Conservation (phyloP, 2,888 invertebrate species). For the Salpingus planirostris region DNA sequence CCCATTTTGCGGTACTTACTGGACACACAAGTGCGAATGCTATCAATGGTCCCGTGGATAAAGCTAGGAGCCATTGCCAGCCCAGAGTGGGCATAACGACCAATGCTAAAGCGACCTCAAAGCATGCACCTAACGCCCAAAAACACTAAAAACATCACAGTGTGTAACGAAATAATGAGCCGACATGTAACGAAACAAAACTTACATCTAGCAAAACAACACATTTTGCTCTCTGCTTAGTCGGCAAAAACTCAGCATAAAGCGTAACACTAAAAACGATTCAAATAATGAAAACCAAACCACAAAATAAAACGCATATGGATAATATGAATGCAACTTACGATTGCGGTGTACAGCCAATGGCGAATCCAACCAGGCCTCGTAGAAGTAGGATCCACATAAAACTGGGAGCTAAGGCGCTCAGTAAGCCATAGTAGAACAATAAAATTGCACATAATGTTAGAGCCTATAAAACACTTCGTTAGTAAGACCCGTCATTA, state of each 20-base stretch:
- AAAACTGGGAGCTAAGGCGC: constrained; percentile 85
- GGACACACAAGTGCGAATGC: constrained; percentile 74
- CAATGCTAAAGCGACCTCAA: constrained; percentile 84
- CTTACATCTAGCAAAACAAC: constrained; percentile 74
- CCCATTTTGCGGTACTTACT: constrained; percentile 47
- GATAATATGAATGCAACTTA: too few relatives aligned
- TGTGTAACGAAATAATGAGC: too few relatives aligned
- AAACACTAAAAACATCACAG: constrained; percentile 78
- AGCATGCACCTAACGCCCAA: constrained; percentile 92
- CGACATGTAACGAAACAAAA: too few relatives aligned
- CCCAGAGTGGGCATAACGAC: constrained; percentile 87
- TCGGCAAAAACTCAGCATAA: constrained; percentile 92
- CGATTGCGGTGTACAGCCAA: constrained; percentile 96
- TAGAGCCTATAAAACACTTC: constrained; percentile 57
- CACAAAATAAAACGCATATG: constrained; percentile 9
- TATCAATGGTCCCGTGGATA: constrained; percentile 83
- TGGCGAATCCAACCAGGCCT: constrained; percentile 90
- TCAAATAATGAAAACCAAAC: constrained; percentile 17
- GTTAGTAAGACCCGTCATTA: background rate
- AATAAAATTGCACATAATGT: constrained; percentile 82
- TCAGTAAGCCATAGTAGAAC: constrained; percentile 84
- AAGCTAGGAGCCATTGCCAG: constrained; percentile 83
- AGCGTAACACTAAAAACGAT: constrained; percentile 78
- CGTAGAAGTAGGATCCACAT: constrained; percentile 84
- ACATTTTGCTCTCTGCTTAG: constrained; percentile 89